Evolutionary conservation across 2,888 invertebrate genomes (phyloP).

Genomic region (Trichogramma evanescens): DNA sequence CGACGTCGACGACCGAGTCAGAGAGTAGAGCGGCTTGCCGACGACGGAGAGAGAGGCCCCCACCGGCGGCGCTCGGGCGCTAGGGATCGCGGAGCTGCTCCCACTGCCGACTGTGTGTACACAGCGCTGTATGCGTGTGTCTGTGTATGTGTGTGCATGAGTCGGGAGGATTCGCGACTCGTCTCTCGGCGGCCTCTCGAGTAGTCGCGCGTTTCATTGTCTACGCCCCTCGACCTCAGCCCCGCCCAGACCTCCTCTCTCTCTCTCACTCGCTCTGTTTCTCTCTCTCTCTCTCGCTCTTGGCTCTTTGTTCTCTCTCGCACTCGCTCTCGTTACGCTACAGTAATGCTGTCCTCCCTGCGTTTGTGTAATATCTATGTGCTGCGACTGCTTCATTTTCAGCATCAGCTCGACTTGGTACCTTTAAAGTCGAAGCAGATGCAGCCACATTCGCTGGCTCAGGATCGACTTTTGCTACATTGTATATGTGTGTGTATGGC

Average conservation of each 20-base stretch:
- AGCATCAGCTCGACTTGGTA: too few relatives aligned
- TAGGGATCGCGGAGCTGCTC: not conserved
- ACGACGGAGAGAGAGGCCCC: not conserved
- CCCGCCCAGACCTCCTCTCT: conserved; percentile 3
- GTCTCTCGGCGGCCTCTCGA: conserved; percentile 18
- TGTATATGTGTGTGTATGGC: too few relatives aligned
- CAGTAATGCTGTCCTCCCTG: too few relatives aligned
- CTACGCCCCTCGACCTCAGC: conserved; percentile 5
- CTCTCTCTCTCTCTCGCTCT: conserved; percentile 10
- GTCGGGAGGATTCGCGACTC: not conserved
- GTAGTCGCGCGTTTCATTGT: conserved; percentile 15
- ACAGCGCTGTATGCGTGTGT: not conserved
- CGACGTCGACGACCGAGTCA: not conserved
- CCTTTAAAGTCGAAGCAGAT: too few relatives aligned
- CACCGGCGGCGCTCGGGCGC: not conserved
- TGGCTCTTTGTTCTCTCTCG: conserved; percentile 2
- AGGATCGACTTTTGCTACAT: too few relatives aligned
- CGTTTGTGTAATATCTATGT: too few relatives aligned
- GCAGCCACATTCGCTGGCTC: too few relatives aligned
- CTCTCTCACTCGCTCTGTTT: conserved; percentile 12
- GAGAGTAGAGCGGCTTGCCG: conserved; percentile 1
- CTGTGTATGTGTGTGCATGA: not conserved
- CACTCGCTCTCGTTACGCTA: not conserved
- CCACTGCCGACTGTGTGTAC: not conserved
- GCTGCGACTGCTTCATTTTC: too few relatives aligned